Evolutionary conservation across 1,140 invertebrate species (phyloP).

Genomic region (Drosophila tristis): DNA sequence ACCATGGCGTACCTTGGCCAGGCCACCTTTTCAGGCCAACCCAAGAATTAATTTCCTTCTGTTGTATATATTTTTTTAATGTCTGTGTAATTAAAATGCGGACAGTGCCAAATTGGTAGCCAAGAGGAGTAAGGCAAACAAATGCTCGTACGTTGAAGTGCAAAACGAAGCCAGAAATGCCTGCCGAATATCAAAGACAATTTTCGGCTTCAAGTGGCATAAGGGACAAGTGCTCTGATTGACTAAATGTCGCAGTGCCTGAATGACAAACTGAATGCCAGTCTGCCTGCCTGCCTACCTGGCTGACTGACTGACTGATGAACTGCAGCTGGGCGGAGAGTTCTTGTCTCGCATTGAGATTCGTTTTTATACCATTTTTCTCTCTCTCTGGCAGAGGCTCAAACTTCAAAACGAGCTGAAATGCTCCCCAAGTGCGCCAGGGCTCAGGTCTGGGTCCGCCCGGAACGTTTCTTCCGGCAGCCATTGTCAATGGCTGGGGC

Average conservation of each 20-base stretch:
- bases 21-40: conserved; percentile 23
- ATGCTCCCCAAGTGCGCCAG: background rate
- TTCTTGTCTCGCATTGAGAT: conserved; percentile 16
- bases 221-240: conserved; percentile 33
- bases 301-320: conserved; percentile 36
- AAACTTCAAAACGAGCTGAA: conserved; percentile 57
- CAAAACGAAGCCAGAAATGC: conserved; percentile 11
- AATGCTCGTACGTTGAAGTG: background rate
- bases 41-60: conserved; percentile 61
- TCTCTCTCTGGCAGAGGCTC: conserved; percentile 8
- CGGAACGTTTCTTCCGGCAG: background rate
- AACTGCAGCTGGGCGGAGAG: conserved; percentile 51
- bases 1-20: conserved; percentile 27
- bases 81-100: conserved; percentile 70
- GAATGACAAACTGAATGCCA: conserved; percentile 34
- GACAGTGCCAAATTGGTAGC: conserved; percentile 25
- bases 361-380: conserved; percentile 15
- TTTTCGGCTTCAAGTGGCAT: conserved; percentile 40
- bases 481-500: conserved; percentile 34
- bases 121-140: background rate
- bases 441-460: too few relatives aligned
- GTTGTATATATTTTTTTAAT: conserved; percentile 48
- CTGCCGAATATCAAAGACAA: conserved; percentile 49
- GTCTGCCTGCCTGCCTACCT: conserved; percentile 8
- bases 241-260: conserved; percentile 43